Evolutionary conservation across 92 coral and sea anemone species (phyloP).

Genomic region (Siderastrea siderea): DNA sequence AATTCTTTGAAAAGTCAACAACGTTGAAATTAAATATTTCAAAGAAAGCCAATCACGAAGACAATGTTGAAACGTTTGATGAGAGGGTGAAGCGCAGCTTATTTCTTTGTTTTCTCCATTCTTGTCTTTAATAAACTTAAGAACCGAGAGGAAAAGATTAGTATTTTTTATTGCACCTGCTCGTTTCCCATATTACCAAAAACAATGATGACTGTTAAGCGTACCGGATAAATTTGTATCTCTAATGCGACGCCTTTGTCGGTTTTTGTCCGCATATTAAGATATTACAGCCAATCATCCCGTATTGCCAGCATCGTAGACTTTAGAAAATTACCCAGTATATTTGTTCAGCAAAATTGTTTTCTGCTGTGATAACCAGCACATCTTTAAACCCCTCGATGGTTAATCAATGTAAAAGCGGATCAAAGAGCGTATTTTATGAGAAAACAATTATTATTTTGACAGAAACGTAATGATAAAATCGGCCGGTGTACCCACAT

Average conservation of each 20-base stretch:
- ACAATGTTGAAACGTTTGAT: background rate
- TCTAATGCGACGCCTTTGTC: conserved; percentile 32
- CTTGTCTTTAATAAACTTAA: background rate
- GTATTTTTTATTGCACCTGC: conserved; percentile 30
- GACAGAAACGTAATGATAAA: background rate
- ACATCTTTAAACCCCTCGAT: background rate
- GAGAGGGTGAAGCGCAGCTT: background rate
- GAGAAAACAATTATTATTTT: background rate
- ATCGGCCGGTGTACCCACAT: conserved; percentile 13
- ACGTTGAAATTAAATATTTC: background rate
- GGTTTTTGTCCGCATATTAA: conserved; percentile 26
- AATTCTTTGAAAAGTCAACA: conserved; percentile 17
- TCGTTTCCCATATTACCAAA: conserved; percentile 36
- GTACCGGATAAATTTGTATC: conserved; percentile 14
- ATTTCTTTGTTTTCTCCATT: conserved; percentile 10
- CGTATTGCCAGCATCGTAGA: background rate
- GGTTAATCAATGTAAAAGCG: conserved; percentile 10
- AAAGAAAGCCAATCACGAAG: background rate
- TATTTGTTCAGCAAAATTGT: conserved; percentile 23
- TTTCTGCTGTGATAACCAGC: conserved; percentile 13
- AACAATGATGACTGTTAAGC: background rate
- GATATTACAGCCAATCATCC: conserved; percentile 13
- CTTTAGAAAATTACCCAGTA: conserved; percentile 19
- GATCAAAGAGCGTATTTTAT: conserved; percentile 30
- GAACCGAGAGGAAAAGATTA: background rate